Percentiles rank a stretch among this genome's conserved stretches.
phyloP scores from a whole-genome alignment of 2,797 vertebrate genomes.

The Peromyscus eremicus region DNA sequence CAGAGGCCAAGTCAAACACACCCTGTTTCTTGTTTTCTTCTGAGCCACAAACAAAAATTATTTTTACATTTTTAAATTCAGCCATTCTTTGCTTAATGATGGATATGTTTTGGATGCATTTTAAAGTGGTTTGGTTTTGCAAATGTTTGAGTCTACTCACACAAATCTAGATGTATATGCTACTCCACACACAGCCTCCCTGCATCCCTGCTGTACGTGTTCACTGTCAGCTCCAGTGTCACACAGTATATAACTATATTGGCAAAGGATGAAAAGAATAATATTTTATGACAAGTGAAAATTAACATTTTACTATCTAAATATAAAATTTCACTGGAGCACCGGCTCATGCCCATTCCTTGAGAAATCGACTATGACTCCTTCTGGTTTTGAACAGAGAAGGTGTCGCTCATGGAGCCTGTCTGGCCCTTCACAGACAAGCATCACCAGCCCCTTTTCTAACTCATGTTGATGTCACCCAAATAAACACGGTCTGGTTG shows the following conservation, averaged over 20 bases:
- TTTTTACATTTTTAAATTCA: constrained; percentile 23
- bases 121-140: not conserved
- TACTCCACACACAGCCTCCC: not conserved
- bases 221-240: not conserved
- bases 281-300: constrained; percentile 31
- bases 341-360: not conserved
- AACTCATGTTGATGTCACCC: not conserved
- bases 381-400: constrained; percentile 32
- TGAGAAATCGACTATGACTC: not conserved
- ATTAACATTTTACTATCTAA: constrained; percentile 26
- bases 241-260: not conserved
- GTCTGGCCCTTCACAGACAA: not conserved
- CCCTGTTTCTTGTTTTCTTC: not conserved
- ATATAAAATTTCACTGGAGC: not conserved
- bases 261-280: not conserved
- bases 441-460: not conserved
- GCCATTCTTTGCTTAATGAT: not conserved
- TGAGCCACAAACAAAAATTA: not conserved
- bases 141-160: too few relatives aligned
- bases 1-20: not conserved
- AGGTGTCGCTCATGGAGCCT: not conserved
- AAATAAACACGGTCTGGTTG: not conserved
- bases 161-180: not conserved
- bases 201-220: too few relatives aligned
- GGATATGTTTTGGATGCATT: not conserved